phyloP scores from a whole-genome alignment of 2,888 invertebrate genomes.

The Urechis unicinctus region DNA sequence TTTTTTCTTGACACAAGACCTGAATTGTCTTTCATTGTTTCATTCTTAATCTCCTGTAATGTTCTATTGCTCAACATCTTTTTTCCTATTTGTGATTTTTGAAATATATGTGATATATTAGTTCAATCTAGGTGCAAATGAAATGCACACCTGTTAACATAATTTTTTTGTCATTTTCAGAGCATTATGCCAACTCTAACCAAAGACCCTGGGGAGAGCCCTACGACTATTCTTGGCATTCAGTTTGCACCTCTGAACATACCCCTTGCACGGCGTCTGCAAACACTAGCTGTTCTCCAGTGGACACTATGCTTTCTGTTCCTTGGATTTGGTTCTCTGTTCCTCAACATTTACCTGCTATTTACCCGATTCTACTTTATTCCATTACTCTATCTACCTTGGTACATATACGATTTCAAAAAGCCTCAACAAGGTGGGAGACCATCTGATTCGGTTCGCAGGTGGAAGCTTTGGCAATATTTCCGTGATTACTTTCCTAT shows the following conservation, averaged over 20 bases:
- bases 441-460: slow-evolving; percentile 58
- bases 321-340: slow-evolving; percentile 46
- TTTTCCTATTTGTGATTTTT: too few relatives aligned
- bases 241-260: slow-evolving; percentile 78
- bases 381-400: slow-evolving; percentile 36
- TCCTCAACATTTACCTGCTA: slow-evolving; percentile 4
- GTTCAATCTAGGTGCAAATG: too few relatives aligned
- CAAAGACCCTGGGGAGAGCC: background rate
- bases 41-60: too few relatives aligned
- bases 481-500: slow-evolving; percentile 76
- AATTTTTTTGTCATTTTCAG: too few relatives aligned
- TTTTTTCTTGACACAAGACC: too few relatives aligned
- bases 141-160: too few relatives aligned
- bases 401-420: slow-evolving; percentile 26
- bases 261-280: slow-evolving; percentile 72
- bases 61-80: too few relatives aligned
- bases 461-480: slow-evolving; percentile 65
- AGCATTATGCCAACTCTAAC: background rate
- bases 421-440: slow-evolving; percentile 55
- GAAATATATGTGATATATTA: too few relatives aligned
- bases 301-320: slow-evolving; percentile 65
- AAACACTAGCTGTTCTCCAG: slow-evolving; percentile 69
- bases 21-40: too few relatives aligned
- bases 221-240: slow-evolving; percentile 56
- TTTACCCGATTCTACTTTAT: slow-evolving; percentile 32